Evolutionary conservation across 2,113 vertebrate species (phyloP), one percentile per base, ranked within the genome.

Genomic region (Channa argus): DNA sequence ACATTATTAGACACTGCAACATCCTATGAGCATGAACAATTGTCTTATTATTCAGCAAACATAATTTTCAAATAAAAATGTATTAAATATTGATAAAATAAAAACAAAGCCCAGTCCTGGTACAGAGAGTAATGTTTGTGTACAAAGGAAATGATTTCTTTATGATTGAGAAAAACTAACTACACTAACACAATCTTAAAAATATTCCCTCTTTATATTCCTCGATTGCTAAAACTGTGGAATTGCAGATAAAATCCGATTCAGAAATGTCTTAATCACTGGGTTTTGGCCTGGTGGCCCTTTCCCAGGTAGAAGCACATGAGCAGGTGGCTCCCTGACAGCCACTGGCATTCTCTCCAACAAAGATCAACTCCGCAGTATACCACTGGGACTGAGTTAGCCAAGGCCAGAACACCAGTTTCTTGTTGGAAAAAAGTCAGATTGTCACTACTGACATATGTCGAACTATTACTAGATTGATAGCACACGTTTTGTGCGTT

Each of bases 241-340:
- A 85, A 81, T 54, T 54, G 58, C 38, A 53, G 67, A 71, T 47
- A 51, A 74, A 86, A 77, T 89, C 61, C n/a, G 44, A 85, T 82
- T 79, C 71, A 82, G 79, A 86, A 79, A 75, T 83, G 79, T 77
- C 79, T 77, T 65, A 80, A 84, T 91, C 75, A 74, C 59, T 70
- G 63, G 53, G 53, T 72, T 79, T 85, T 81, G 80, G 63, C 63
- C 70, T 62, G 61, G 73, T 84, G 85, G 60, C 49, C 60, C 38
- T 71, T 84, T 77, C 70, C 74, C 43, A 80, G 63, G 80, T 75
- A 63, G 70, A 82, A 63, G 71, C 46, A 63, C 70, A 65, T 36
- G 59, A 71, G 82, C 85, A 88, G 83, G 84, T 88, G 87, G 83
- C 80, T 75, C 53, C 77, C 74, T 80, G 76, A 80, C 74, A 74